Percentiles rank a stretch among this genome's conserved stretches.
These are phyloP conservation scores for Aphidius ervi DNA, from an alignment of 1,140 invertebrate genomes.

Conservation along the genomic window DNA sequence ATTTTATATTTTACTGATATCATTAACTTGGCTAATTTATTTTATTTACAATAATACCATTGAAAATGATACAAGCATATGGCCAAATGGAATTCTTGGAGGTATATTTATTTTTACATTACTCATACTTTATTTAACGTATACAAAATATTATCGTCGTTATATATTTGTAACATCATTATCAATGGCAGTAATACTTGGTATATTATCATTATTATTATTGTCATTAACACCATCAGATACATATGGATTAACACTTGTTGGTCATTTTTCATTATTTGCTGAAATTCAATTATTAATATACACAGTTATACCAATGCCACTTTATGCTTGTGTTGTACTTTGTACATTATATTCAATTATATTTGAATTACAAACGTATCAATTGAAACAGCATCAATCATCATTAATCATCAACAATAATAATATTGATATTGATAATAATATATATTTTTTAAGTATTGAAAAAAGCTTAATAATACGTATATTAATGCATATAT, in stretches of 20 bases:
- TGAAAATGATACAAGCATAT: constrained; percentile 45
- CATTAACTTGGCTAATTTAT: constrained; percentile 57
- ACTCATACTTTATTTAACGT: constrained; percentile 61
- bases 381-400: constrained; percentile 41
- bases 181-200: constrained; percentile 62
- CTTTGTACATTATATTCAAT: constrained; percentile 78
- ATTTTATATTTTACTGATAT: constrained; percentile 57
- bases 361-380: constrained; percentile 69
- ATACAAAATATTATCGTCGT: constrained; percentile 63
- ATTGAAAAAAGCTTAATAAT: too few relatives aligned
- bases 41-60: constrained; percentile 52
- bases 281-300: constrained; percentile 85
- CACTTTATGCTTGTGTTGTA: constrained; percentile 75
- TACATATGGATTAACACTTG: constrained; percentile 62
- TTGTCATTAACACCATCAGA: constrained; percentile 54
- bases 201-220: constrained; percentile 63
- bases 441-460: too few relatives aligned
- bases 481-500: constrained; percentile 76
- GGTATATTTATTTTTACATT: constrained; percentile 56
- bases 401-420: too few relatives aligned
- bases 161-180: constrained; percentile 65
- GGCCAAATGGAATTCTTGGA: constrained; percentile 60
- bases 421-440: too few relatives aligned
- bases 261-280: constrained; percentile 80
- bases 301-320: constrained; percentile 90